phyloP scores from a whole-genome alignment of 1,140 invertebrate genomes.

The Drosophila sturtevanti region DNA sequence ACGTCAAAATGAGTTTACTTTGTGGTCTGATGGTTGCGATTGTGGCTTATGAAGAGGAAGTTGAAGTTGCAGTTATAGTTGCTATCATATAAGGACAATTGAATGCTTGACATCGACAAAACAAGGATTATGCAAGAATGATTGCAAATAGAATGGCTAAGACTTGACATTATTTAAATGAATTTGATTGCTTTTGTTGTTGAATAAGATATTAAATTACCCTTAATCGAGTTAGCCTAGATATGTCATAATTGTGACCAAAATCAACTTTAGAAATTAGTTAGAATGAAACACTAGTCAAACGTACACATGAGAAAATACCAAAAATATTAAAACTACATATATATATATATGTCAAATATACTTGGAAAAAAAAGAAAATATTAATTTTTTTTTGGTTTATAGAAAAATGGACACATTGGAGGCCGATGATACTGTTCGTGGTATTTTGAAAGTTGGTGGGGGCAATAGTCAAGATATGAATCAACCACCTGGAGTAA shows the following conservation, averaged over 20 bases:
- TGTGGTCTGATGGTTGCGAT: conserved; percentile 62
- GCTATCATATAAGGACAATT: conserved; percentile 7
- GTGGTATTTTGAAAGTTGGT: conserved; percentile 44
- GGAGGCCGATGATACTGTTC: conserved; percentile 3
- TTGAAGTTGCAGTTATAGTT: conserved; percentile 9
- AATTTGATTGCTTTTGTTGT: conserved; percentile 4
- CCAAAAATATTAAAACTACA: neutral
- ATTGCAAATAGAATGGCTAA: conserved; percentile 15
- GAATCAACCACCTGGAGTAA: neutral
- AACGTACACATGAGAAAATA: neutral
- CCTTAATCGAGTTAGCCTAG: neutral
- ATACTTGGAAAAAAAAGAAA: too few species aligned
- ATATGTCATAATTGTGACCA: neutral
- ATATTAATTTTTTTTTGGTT: neutral
- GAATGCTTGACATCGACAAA: conserved; percentile 44
- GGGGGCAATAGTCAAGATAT: too few species aligned
- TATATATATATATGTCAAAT: too few species aligned
- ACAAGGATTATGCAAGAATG: conserved; percentile 30
- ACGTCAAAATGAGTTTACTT: conserved; percentile 78
- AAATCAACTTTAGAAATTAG: neutral
- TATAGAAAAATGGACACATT: neutral
- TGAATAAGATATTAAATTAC: neutral
- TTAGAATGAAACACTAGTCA: neutral
- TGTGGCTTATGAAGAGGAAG: conserved; percentile 31
- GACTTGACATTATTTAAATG: conserved; percentile 17